Base-by-base conservation (phyloP, 2,113 vertebrate species). In the Bos indicus region DNA sequence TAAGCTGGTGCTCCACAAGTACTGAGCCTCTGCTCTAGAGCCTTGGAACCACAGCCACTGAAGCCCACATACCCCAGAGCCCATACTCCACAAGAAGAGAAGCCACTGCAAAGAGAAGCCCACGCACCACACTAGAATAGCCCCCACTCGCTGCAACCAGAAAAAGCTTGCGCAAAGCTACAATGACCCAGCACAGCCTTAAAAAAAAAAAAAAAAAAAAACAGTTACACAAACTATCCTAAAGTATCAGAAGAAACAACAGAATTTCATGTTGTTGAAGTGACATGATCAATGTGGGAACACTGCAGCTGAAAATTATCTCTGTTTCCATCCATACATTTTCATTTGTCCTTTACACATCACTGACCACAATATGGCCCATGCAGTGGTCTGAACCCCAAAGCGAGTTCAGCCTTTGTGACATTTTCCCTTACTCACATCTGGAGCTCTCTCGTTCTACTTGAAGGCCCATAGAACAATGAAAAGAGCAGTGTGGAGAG, bases 141-240 rank as follows among this genome's bases (percentile, higher is more conserved):
- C 23, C 12, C 40, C 12, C 2, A 0, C 1, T 26, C 0, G 0
- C 71, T 43, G 40, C 23, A 43, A 77, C 71, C 23, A 7, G 40
- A 77, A 12, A 77, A 77, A 26, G 23, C 23, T 14, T 43, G 23
- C 6, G 2, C 40, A 77, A 26, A 43, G 71, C 12, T 43, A 43
- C 40, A 26, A 15, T 26, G 23, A 77, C 71, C 40, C 21, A 77
- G 40, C 40, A 77, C 40, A 43, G 40, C 23, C 23, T 26, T 43
- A 71, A 71, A 17, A n/a, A 1, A 67, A n/a, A 36, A 10, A 36
- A 36, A 36, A 21, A 36, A 19, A 9, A 8, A 7, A 64, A 15
- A 43, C 2, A 26, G 40, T 40, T 23, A 23, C 19, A 43, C 6
- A 43, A 77, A 48, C 77, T 84, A 81, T 52, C 10, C 8, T 52